Base-by-base conservation (phyloP, 2,113 vertebrate genomes). In the Aegotheles bennettii region DNA sequence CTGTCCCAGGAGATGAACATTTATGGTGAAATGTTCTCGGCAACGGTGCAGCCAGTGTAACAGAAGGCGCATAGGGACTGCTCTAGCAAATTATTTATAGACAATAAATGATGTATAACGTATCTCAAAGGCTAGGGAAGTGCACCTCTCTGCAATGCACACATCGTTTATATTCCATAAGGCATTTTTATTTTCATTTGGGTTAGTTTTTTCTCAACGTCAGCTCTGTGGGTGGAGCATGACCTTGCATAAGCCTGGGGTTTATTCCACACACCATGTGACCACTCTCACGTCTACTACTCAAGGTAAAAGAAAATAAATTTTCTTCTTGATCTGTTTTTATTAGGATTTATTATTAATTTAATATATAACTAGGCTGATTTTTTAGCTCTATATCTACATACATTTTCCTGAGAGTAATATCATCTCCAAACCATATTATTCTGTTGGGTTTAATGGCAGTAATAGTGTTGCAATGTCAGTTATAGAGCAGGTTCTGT, bases 101-200 rank as follows among this genome's bases (percentile, higher is more conserved):
- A 23, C 48, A 82, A 95, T 97, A 95, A 97, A 97, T 96, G 94
- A 95, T 95, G 51, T n/a, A 94, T 26, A 82, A 60, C 42, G 21
- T 95, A 75, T 94, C 92, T 95, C 73, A 83, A 57, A 84, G 73
- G 88, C 63, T 74, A 61, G 26, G 43, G 35, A 82, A 88, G 57
- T 35, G 80, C 53, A 90, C 68, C 89, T 86, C 77, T 93, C 56
- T 88, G 75, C 64, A 87, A 47, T 36, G 45, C 61, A 87, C 47
- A 53, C 26, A 71, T 47, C 10, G 38, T 17, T 76, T 56, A 59
- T 85, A 14, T 74, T 93, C 71, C 78, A 81, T 64, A 78, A 88
- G 67, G 51, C 1, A 28, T 83, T 91, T 83, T 73, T 61, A 36
- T 35, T 95, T 91, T 61, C 83, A 35, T 89, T 86, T 70, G 23